Conservation (phyloP, 2,113 vertebrate species). For the Monopterus albus region DNA sequence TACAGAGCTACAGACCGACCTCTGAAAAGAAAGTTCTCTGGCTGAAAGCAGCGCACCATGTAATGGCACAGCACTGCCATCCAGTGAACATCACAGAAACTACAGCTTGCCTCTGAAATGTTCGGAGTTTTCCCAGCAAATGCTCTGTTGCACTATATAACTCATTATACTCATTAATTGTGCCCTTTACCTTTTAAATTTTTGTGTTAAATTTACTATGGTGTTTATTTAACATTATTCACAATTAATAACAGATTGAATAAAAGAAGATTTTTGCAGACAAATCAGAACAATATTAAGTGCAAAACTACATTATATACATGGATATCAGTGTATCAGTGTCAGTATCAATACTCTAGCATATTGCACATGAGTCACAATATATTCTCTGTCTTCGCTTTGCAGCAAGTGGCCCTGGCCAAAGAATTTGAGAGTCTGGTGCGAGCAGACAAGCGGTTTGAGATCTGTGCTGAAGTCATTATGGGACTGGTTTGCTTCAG, state of each 20-base stretch:
- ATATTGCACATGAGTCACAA: neutral
- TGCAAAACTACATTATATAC: neutral
- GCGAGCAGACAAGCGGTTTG: slow-evolving; percentile 89
- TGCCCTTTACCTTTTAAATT: no score
- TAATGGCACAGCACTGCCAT: slow-evolving; percentile 47
- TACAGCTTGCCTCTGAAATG: no score
- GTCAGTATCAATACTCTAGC: neutral
- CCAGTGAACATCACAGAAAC: slow-evolving; percentile 30
- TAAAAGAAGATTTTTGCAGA: no score
- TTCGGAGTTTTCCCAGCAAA: neutral
- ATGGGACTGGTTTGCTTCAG: slow-evolving; percentile 96
- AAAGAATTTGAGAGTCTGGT: slow-evolving; percentile 91
- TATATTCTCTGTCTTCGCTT: slow-evolving; percentile 11
- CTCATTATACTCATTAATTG: no score
- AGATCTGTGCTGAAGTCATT: slow-evolving; percentile 90
- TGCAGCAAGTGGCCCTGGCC: slow-evolving; percentile 89
- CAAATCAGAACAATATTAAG: neutral
- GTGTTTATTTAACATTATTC: no score
- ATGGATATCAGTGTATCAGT: neutral
- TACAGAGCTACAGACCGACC: neutral
- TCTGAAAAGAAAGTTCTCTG: neutral
- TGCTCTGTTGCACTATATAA: neutral
- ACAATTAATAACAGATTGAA: no score
- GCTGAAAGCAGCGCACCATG: no score
- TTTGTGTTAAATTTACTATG: no score